A percentile compares a stretch with the other conserved stretches of the same genome.
Evolutionary conservation across 1,140 invertebrate genomes (phyloP).

Genomic region (Drosophila paulistorum): DNA sequence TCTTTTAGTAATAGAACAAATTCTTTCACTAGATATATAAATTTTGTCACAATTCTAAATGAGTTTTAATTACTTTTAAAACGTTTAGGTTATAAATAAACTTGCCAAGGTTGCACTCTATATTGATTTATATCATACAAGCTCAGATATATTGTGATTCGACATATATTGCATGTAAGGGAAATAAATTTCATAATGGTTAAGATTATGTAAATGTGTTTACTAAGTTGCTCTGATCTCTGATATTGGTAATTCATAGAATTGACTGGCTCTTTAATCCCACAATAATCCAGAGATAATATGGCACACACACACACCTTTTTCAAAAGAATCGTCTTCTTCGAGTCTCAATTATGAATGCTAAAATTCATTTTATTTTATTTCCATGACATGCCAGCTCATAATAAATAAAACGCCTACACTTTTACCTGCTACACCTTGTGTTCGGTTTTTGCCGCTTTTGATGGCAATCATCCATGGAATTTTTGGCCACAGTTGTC

Average conservation of each 20-base stretch:
- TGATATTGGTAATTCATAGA: not conserved
- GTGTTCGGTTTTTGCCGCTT: conserved; percentile 10
- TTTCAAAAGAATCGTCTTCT: conserved; percentile 12
- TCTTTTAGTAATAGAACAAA: too few species aligned
- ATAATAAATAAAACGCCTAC: conserved; percentile 22
- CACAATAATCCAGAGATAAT: not conserved
- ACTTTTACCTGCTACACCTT: conserved; percentile 18
- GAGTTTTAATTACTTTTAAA: too few species aligned
- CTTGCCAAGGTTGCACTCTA: not conserved
- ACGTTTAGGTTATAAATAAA: not conserved
- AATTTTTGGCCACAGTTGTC: conserved; percentile 15
- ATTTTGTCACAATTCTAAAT: too few species aligned
- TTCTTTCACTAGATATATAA: too few species aligned
- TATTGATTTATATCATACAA: too few species aligned
- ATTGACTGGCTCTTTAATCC: not conserved
- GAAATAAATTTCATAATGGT: not conserved
- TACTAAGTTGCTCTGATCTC: not conserved
- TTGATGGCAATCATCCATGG: conserved; percentile 19
- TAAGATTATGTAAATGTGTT: not conserved
- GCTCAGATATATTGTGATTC: not conserved
- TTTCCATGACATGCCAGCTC: conserved; percentile 15
- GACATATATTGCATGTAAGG: not conserved
- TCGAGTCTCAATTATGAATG: conserved; percentile 16
- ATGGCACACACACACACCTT: conserved; percentile 3
- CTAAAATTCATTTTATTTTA: conserved; percentile 21